Base-by-base conservation (phyloP, 2,113 vertebrate genomes). In the Lepus americanus region DNA sequence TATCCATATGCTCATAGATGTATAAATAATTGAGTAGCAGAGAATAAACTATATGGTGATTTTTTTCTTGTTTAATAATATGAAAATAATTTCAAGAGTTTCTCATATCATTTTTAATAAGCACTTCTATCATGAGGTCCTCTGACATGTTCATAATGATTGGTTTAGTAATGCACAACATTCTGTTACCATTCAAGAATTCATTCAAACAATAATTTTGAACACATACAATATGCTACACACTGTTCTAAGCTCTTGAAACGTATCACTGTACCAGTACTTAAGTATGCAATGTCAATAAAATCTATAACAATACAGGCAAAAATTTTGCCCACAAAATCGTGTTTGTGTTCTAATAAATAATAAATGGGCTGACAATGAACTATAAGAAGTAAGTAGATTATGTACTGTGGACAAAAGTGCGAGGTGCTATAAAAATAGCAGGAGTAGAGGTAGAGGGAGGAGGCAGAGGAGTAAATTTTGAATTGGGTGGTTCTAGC, bases 21-120 rank as follows among this genome's bases (percentile, higher is more conserved):
- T 13, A 22, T 12, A 49, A 63, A 36, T 39, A 81, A 36, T 63
- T 59, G 87, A n/a, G 5, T 64, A 72, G 33, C 39, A 39, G 53
- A 87, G 44, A 91, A 74, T n/a, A 49, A 7, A 39, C 51, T 16
- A 29, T 70, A 33, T 0, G 36, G 7, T 66, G 10, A 19, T 53
- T 59, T 89, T 84, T 36, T 89, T 87, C 33, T 63, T 11, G 61
- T 44, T 88, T 78, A 73, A 77, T 61, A 36, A 64, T 78, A 72
- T 23, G 11, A 64, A 86, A 22, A 10, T 89, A 19, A 25, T 61
- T 89, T 70, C 44, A 79, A 63, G 87, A 76, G 31, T 33, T 87
- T 69, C n/a, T 66, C 49, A 55, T 67, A 29, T 33, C 9, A 36
- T 63, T 55, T 79, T 2, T 39, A 9, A 55, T 55, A 79, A 63